Evolutionary conservation across 2,797 vertebrate genomes (phyloP).

Genomic region (Enteromius unitaeniatus): DNA sequence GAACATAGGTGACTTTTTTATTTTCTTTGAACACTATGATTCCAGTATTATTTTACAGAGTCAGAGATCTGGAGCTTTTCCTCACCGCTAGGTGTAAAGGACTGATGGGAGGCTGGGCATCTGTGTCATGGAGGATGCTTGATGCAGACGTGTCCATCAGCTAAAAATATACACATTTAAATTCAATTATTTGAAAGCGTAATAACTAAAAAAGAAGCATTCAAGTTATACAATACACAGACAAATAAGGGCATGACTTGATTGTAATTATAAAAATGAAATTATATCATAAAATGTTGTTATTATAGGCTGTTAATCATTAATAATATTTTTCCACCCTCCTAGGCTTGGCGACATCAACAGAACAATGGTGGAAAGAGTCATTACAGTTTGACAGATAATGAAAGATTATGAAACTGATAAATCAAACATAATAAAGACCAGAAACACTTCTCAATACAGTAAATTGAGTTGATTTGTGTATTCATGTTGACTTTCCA

Average conservation of each 20-base stretch:
- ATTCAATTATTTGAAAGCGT: not conserved
- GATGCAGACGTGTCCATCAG: slow-evolving; percentile 97
- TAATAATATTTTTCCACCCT: not conserved
- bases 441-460: not conserved
- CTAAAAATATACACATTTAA: slow-evolving; percentile 72
- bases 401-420: not conserved
- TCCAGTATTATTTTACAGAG: not conserved
- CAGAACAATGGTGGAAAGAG: not conserved
- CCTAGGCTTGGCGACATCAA: not conserved
- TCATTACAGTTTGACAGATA: not conserved
- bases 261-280: not conserved
- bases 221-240: too few species aligned
- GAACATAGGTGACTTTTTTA: not conserved
- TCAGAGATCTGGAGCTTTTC: slow-evolving; percentile 53
- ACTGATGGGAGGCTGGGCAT: slow-evolving; percentile 91
- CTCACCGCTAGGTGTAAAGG: slow-evolving; percentile 97
- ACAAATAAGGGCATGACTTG: not conserved
- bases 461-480: not conserved
- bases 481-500: slow-evolving; percentile 10
- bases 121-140: slow-evolving; percentile 92
- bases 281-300: not conserved
- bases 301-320: not conserved
- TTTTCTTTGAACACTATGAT: not conserved
- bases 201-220: not conserved
- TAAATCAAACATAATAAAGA: not conserved